These are phyloP conservation scores for Conistra vaccinii DNA, from an alignment of 2,888 invertebrate species.

Conservation along the genomic window DNA sequence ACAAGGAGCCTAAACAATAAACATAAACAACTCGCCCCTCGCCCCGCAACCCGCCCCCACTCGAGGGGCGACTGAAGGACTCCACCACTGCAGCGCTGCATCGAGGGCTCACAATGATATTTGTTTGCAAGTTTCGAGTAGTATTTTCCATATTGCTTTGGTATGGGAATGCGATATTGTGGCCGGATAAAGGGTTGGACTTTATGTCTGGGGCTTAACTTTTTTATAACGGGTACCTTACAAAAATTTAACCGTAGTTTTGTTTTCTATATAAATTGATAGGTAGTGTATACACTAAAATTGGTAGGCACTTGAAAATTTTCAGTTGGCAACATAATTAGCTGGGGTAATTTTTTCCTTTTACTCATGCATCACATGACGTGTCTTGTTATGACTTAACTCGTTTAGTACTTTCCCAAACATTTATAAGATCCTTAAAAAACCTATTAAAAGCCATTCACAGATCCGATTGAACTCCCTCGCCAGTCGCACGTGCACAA, in stretches of 20 bases:
- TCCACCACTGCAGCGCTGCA: constrained; percentile 49
- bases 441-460: background rate
- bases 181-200: background rate
- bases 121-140: constrained; percentile 54
- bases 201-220: background rate
- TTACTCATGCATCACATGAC: background rate
- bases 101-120: constrained; percentile 45
- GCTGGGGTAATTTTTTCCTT: too few relatives aligned
- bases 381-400: background rate
- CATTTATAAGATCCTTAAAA: background rate
- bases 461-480: constrained; percentile 8
- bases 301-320: background rate
- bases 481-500: constrained; percentile 19
- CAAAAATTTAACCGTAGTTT: background rate
- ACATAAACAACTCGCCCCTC: constrained; percentile 61
- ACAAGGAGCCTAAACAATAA: constrained; percentile 65
- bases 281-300: too few relatives aligned
- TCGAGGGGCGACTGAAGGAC: constrained; percentile 48
- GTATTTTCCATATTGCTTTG: constrained; percentile 56
- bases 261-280: background rate
- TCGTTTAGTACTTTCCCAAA: background rate
- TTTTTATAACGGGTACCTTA: background rate
- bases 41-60: background rate
- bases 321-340: background rate
- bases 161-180: constrained; percentile 20